These are phyloP conservation scores for Phengaris alcon DNA, from an alignment of 2,888 invertebrate genomes.

Conservation along the genomic window DNA sequence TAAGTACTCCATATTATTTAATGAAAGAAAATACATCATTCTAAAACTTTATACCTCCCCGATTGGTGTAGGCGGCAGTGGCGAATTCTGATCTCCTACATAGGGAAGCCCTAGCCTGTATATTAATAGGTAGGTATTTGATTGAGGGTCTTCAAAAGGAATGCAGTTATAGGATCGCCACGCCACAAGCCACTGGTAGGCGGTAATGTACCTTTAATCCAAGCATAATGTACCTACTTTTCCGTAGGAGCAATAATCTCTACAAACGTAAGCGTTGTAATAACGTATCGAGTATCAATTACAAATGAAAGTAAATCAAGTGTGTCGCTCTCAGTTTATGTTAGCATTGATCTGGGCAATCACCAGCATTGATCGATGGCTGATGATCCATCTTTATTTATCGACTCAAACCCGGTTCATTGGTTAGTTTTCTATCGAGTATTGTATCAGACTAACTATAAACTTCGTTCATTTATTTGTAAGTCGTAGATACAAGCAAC, in stretches of 20 bases:
- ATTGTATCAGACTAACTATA: background rate
- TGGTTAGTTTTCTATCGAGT: background rate
- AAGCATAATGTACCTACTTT: background rate
- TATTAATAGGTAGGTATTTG: too few relatives aligned
- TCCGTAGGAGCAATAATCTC: background rate
- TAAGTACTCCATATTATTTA: too few relatives aligned
- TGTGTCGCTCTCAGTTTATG: slow-evolving; percentile 17
- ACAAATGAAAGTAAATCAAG: slow-evolving; percentile 26
- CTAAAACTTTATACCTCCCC: too few relatives aligned
- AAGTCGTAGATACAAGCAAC: background rate
- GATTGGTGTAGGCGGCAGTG: too few relatives aligned
- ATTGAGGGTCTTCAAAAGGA: too few relatives aligned
- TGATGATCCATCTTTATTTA: slow-evolving; percentile 8
- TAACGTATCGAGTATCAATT: slow-evolving; percentile 11
- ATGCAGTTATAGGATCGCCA: too few relatives aligned
- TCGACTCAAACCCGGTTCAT: background rate
- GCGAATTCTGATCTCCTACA: too few relatives aligned
- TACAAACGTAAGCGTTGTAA: background rate
- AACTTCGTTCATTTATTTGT: background rate
- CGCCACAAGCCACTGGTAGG: too few relatives aligned
- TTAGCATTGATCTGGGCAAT: slow-evolving; percentile 2
- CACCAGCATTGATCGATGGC: slow-evolving; percentile 11
- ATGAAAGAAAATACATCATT: too few relatives aligned
- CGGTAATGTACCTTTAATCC: too few relatives aligned
- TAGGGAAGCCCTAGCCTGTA: too few relatives aligned